Evolutionary conservation across 2,888 invertebrate species (phyloP).

Genomic region (Mayetiola destructor): DNA sequence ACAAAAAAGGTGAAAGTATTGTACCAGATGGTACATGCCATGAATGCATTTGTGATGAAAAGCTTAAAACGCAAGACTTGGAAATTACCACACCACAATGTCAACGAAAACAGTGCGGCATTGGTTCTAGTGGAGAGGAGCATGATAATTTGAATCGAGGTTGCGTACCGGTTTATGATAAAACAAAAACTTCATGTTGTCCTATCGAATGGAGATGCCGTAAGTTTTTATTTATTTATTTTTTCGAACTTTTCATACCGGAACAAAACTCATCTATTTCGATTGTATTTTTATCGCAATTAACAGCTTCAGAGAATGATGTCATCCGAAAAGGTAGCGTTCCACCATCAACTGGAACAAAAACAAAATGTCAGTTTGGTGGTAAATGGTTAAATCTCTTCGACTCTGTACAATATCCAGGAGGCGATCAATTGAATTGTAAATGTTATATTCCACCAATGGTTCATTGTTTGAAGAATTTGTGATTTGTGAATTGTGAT

Average conservation of each 20-base stretch:
- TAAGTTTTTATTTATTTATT: background rate
- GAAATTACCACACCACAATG: background rate
- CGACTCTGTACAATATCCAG: background rate
- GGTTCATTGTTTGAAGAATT: conserved; percentile 1
- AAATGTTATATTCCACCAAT: conserved; percentile 5
- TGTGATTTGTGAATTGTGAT: background rate
- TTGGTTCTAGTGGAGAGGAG: background rate
- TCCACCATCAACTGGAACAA: background rate
- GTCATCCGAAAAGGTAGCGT: background rate
- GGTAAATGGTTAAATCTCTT: background rate
- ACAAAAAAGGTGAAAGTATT: background rate
- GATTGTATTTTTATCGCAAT: background rate
- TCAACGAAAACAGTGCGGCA: background rate
- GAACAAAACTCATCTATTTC: too few species aligned
- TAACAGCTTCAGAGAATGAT: background rate
- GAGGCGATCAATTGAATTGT: background rate
- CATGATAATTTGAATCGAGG: background rate
- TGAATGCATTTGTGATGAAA: conserved; percentile 1
- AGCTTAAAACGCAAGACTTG: background rate
- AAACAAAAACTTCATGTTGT: background rate
- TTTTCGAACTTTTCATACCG: background rate
- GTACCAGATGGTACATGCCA: background rate
- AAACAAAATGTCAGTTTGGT: background rate
- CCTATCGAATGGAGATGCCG: conserved; percentile 5
- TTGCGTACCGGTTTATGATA: background rate